Conservation (phyloP, 1,140 invertebrate species). For the Ericerus pela region DNA sequence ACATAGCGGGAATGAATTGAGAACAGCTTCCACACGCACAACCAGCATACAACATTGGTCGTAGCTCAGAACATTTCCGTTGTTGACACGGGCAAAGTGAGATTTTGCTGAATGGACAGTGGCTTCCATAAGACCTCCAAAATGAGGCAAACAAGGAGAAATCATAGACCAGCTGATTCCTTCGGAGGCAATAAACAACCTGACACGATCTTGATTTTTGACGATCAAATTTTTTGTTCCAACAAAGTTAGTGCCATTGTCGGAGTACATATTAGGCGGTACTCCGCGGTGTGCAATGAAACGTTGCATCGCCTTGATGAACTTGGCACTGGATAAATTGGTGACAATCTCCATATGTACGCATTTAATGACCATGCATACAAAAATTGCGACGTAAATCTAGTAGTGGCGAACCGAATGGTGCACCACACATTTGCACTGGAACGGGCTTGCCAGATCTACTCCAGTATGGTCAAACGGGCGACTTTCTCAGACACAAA, state of each 20-base stretch:
- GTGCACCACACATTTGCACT: no score
- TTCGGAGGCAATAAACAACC: background rate
- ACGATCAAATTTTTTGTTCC: constrained; percentile 4
- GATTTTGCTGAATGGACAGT: constrained; percentile 25
- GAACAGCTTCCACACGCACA: no score
- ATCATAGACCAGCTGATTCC: constrained; percentile 24
- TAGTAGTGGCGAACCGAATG: no score
- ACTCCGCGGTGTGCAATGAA: constrained; percentile 27
- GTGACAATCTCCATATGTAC: no score
- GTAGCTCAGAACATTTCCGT: constrained; percentile 16
- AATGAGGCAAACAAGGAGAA: constrained; percentile 24
- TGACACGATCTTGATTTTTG: background rate
- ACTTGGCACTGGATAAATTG: constrained; percentile 19
- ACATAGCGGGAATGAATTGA: no score
- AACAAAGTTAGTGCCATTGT: constrained; percentile 7
- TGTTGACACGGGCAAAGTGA: constrained; percentile 19
- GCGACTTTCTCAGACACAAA: no score
- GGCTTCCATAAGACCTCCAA: constrained; percentile 27
- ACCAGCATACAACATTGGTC: constrained; percentile 20
- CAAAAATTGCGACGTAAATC: no score
- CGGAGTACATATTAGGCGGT: no score
- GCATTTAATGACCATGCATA: no score
- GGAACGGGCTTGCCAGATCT: no score
- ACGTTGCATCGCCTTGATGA: constrained; percentile 23
- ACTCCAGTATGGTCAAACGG: no score